These are phyloP conservation scores for Pteronura brasiliensis DNA, from an alignment of 2,113 vertebrate genomes.

Conservation along the genomic window DNA sequence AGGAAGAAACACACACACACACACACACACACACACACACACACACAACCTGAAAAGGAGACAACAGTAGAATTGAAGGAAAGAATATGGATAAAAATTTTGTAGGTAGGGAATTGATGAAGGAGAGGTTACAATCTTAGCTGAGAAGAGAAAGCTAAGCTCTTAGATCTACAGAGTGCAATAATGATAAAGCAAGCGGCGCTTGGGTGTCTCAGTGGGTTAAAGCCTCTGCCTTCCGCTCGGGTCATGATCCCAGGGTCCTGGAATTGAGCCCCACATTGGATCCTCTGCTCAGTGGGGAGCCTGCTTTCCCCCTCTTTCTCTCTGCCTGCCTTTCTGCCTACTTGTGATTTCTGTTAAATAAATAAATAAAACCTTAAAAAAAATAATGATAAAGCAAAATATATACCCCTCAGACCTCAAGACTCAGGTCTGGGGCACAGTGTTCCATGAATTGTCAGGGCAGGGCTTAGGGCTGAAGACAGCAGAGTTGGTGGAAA, in stretches of 20 bases:
- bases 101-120: neutral
- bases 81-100: neutral
- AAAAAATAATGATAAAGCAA: neutral
- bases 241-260: too few relatives aligned
- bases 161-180: neutral
- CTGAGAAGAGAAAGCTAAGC: neutral
- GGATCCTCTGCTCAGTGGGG: rapidly evolving
- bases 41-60: neutral
- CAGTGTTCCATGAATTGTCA: neutral
- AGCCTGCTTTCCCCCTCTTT: too few relatives aligned
- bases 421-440: neutral
- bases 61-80: neutral
- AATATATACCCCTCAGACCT: neutral
- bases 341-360: too few relatives aligned
- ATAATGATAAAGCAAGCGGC: neutral
- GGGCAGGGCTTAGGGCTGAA: neutral
- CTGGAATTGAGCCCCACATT: too few relatives aligned
- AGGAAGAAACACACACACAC: neutral
- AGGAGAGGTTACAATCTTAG: neutral
- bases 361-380: too few relatives aligned
- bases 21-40: too few relatives aligned
- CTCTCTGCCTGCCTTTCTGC: too few relatives aligned
- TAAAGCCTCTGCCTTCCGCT: too few relatives aligned
- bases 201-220: too few relatives aligned
- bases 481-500: neutral